Evolutionary conservation across 2,797 vertebrate genomes (phyloP).

Genomic region (Etheostoma nigrum): DNA sequence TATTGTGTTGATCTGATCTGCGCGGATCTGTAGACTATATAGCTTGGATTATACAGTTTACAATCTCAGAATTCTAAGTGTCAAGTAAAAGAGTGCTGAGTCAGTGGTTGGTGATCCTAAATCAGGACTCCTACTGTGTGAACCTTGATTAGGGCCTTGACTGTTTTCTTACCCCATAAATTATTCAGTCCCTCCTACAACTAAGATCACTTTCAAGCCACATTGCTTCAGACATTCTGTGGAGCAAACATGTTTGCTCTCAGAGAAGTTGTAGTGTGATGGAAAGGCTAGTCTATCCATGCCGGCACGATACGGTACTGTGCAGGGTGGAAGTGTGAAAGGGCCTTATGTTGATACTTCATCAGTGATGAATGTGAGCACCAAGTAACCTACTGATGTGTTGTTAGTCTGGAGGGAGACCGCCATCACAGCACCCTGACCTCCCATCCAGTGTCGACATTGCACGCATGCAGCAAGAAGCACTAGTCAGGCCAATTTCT

Average conservation of each 20-base stretch:
- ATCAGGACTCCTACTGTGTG: conserved; percentile 62
- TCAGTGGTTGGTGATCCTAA: conserved; percentile 56
- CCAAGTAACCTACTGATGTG: conserved; percentile 40
- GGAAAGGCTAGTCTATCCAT: conserved; percentile 54
- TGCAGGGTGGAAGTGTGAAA: conserved; percentile 34
- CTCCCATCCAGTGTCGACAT: conserved; percentile 33
- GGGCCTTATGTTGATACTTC: conserved; percentile 54
- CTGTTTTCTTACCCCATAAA: conserved; percentile 67
- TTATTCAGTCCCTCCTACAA: conserved; percentile 51
- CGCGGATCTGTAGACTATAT: conserved; percentile 31
- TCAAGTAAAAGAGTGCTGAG: conserved; percentile 57
- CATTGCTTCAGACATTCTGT: conserved; percentile 42
- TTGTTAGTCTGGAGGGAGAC: conserved; percentile 44
- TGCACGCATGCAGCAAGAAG: conserved; percentile 27
- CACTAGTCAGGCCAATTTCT: conserved; percentile 45
- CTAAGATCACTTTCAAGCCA: conserved; percentile 51
- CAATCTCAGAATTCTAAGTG: conserved; percentile 32
- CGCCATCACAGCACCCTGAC: conserved; percentile 48
- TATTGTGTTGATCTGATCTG: conserved; percentile 17
- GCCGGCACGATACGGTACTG: conserved; percentile 46
- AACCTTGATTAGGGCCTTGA: conserved; percentile 65
- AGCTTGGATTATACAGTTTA: conserved; percentile 35
- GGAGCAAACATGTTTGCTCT: conserved; percentile 27
- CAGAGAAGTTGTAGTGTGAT: conserved; percentile 55
- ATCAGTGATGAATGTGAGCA: conserved; percentile 57